These are phyloP conservation scores for Pipa parva DNA, from an alignment of 2,113 vertebrate genomes.

Conservation along the genomic window DNA sequence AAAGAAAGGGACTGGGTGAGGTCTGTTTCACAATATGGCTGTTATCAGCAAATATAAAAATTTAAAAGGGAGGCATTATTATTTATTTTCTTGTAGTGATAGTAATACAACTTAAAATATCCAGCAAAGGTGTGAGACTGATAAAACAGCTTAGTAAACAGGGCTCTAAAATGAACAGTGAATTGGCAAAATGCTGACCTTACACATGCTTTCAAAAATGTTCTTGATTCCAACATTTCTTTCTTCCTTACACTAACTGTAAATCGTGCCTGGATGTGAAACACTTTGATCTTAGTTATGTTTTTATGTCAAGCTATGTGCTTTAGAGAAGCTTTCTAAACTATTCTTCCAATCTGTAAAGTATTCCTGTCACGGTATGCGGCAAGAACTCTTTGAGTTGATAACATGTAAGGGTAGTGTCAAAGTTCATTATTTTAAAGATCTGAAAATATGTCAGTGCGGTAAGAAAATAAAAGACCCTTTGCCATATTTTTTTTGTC, in stretches of 20 bases:
- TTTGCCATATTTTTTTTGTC: slow-evolving; percentile 5
- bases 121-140: too few species aligned
- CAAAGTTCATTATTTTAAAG: slow-evolving; percentile 13
- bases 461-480: slow-evolving; percentile 7
- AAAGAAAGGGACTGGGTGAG: too few species aligned
- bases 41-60: too few species aligned
- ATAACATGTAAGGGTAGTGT: slow-evolving; percentile 1
- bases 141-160: not conserved
- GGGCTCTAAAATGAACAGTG: not conserved
- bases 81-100: too few species aligned
- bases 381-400: not conserved
- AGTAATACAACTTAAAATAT: too few species aligned
- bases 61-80: too few species aligned
- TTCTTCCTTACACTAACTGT: not conserved
- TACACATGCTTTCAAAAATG: not conserved
- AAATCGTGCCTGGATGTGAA: not conserved
- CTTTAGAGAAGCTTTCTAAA: slow-evolving; percentile 4
- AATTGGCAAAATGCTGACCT: not conserved
- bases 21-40: too few species aligned
- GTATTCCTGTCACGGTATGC: not conserved
- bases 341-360: slow-evolving; percentile 4
- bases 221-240: not conserved
- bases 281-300: not conserved
- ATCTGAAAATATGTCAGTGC: slow-evolving; percentile 8
- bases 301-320: slow-evolving; percentile 3